Evolutionary conservation across 1,140 invertebrate genomes (phyloP).

Genomic region (Agrypnia vestita): DNA sequence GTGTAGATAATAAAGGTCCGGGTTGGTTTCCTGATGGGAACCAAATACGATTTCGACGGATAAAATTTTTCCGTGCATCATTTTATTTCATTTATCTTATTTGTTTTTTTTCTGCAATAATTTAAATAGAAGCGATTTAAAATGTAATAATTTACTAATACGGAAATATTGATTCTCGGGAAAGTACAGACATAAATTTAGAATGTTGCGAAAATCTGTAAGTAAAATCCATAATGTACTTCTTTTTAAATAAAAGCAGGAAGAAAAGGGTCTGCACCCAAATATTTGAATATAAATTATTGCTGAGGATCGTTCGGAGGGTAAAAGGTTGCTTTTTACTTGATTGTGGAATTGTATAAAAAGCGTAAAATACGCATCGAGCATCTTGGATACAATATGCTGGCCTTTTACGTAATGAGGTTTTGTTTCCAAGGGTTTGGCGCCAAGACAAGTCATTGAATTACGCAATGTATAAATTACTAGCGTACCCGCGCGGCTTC

Average conservation of each 20-base stretch:
- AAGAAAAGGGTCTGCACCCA: not conserved
- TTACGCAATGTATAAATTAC: conserved; percentile 8
- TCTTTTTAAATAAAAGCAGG: not conserved
- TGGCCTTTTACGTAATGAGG: conserved; percentile 1
- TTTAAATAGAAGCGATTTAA: too few species aligned
- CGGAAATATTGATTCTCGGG: too few species aligned
- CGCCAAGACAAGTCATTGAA: not conserved
- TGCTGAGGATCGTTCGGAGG: not conserved
- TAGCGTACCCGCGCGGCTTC: too few species aligned
- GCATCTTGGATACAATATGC: not conserved
- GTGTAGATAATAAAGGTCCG: too few species aligned
- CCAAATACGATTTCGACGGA: too few species aligned
- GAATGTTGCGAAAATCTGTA: too few species aligned
- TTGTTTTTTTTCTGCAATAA: too few species aligned
- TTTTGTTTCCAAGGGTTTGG: not conserved
- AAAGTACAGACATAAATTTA: too few species aligned
- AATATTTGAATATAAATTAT: conserved; percentile 30
- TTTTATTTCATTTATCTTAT: too few species aligned
- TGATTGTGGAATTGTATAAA: conserved; percentile 18
- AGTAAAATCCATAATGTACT: not conserved
- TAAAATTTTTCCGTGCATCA: too few species aligned
- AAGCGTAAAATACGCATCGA: conserved; percentile 11
- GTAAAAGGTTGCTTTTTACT: conserved; percentile 21
- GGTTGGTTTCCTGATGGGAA: too few species aligned
- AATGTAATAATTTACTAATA: too few species aligned